These are phyloP conservation scores for Oryzias celebensis DNA, from an alignment of 2,113 vertebrate genomes.

Conservation along the genomic window DNA sequence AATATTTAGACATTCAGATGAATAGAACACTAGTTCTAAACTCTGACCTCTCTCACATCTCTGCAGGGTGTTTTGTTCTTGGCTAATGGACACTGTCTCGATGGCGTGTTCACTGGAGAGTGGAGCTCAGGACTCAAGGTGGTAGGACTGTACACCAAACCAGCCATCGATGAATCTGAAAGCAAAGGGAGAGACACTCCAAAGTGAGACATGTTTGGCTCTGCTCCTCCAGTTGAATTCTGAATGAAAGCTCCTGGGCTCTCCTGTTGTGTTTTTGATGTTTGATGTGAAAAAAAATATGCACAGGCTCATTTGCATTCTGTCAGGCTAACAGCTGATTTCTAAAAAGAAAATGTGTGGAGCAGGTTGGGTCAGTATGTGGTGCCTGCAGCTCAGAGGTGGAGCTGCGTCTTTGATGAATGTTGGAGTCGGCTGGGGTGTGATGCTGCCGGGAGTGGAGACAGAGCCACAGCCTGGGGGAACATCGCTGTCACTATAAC, in stretches of 20 bases:
- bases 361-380: conserved; percentile 83
- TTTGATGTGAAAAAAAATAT: background rate
- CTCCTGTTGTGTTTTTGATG: background rate
- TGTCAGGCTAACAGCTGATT: background rate
- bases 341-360: conserved; percentile 34
- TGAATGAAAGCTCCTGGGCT: background rate
- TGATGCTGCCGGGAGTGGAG: conserved; percentile 79
- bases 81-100: conserved; percentile 89
- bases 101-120: conserved; percentile 90
- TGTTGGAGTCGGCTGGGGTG: conserved; percentile 93
- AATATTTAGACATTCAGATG: background rate
- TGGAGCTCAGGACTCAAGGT: conserved; percentile 93
- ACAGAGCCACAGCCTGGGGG: conserved; percentile 88
- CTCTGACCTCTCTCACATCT: background rate
- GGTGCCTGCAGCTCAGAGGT: conserved; percentile 86
- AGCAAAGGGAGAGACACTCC: conserved; percentile 74
- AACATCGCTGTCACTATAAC: conserved; percentile 91
- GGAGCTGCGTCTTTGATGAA: conserved; percentile 91
- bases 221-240: background rate
- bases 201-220: conserved; percentile 77
- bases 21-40: background rate
- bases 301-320: background rate
- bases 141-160: conserved; percentile 87
- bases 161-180: conserved; percentile 80
- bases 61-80: conserved; percentile 86